Evolutionary conservation across 2,113 vertebrate genomes (phyloP), one percentile per base, ranked within the genome.

Genomic region (Anthoscopus minutus): DNA sequence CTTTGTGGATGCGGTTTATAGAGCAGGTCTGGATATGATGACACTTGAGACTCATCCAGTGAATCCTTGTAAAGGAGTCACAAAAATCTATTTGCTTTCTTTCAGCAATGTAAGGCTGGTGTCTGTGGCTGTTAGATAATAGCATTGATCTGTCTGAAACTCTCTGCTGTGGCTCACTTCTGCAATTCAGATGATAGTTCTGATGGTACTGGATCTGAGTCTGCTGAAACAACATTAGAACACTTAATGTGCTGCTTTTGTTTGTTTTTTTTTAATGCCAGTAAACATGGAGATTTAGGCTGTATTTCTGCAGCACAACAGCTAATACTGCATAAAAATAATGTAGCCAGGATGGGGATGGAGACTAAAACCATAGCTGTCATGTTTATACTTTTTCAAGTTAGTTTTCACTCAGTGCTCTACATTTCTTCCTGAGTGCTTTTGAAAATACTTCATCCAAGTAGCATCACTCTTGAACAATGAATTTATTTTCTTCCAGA

Each of bases 401-500:
- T 56, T 72, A 38, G 8, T 84, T 94, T 66, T 65, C 23, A 7
- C 47, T 40, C 58, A 47, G 8, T 25, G 33, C 35, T 74, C 19
- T 78, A 37, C 53, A 23, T 44, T 80, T 60, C 27, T 65, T 91
- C 11, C 4, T 3, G 3, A 77, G 6, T 44, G 4, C 18, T 79
- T 54, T 33, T 25, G 12, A 61, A 76, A 67, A 60, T 10, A 11
- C 7, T 53, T 88, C 9, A 9, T 91, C 76, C 40, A 61, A 14
- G 14, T 50, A 66, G 12, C 5, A 21, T 76, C 9, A 50, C 27
- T 28, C 24, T 80, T 79, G 78, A 72, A 40, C 21, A 62, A 24
- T 33, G 2, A 44, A 48, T 85, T 81, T 50, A 12, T 38, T 81
- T 86, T 47, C 18, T 85, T 96, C 42, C 86, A 99, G 99, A 98